phyloP scores from a whole-genome alignment of 1,140 invertebrate species.

The Homalodisca vitripennis region DNA sequence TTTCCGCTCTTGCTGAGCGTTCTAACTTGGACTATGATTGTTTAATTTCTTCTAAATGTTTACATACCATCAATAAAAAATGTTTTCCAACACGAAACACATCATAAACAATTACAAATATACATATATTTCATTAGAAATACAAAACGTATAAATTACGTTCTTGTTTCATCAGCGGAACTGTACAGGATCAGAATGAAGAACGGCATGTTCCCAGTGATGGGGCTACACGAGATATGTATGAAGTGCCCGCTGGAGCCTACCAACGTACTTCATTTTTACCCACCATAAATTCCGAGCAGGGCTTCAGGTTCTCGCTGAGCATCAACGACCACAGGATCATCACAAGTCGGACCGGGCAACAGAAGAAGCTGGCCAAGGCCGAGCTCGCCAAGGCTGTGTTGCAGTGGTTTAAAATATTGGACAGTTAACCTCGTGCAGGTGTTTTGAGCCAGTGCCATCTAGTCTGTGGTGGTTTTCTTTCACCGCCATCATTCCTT shows the following conservation, averaged over 20 bases:
- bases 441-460: too few species aligned
- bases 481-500: too few species aligned
- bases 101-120: too few species aligned
- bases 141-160: too few species aligned
- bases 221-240: background rate
- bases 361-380: background rate
- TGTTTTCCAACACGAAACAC: too few species aligned
- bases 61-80: too few species aligned
- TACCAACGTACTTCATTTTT: background rate
- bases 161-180: background rate
- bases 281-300: background rate
- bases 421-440: too few species aligned
- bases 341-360: background rate
- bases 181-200: background rate
- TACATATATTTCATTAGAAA: too few species aligned
- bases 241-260: background rate
- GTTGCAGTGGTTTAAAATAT: background rate
- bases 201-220: background rate
- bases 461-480: too few species aligned
- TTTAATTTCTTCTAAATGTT: too few species aligned
- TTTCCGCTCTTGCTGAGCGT: too few species aligned
- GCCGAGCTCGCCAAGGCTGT: background rate
- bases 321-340: background rate
- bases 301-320: background rate
- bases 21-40: too few species aligned